phyloP scores from a whole-genome alignment of 2,888 invertebrate genomes.

The Polyommatus iphigenia region DNA sequence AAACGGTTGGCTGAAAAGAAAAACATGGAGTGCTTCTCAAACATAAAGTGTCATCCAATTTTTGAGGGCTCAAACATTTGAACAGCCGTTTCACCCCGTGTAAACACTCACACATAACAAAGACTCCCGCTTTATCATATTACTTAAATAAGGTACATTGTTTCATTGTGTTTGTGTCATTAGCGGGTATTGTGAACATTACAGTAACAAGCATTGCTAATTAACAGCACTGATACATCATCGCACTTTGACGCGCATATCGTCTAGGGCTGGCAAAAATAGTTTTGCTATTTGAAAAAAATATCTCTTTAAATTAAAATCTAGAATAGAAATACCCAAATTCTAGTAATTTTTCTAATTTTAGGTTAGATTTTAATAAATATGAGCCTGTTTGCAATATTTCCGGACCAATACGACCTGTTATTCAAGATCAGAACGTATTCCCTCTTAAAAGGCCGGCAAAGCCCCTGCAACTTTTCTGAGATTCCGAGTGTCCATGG shows the following conservation, averaged over 20 bases:
- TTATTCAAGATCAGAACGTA: too few species aligned
- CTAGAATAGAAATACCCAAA: background rate
- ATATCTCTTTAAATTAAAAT: background rate
- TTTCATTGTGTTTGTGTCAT: background rate
- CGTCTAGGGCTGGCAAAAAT: background rate
- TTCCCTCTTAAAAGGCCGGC: too few species aligned
- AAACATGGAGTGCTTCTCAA: background rate
- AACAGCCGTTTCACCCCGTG: background rate
- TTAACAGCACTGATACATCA: constrained; percentile 17
- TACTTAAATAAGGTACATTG: background rate
- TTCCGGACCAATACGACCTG: too few species aligned
- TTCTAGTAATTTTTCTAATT: background rate
- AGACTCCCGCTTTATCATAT: background rate
- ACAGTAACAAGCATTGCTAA: background rate
- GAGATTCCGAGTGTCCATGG: too few species aligned
- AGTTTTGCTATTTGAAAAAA: background rate
- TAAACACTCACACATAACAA: background rate
- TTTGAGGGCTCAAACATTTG: background rate
- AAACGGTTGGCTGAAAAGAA: background rate
- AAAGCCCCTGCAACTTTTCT: too few species aligned
- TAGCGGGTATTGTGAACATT: constrained; percentile 6
- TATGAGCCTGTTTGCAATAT: too few species aligned
- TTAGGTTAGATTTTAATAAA: too few species aligned
- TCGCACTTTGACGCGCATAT: background rate
- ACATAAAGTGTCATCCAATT: background rate